These are phyloP conservation scores for Melitaea cinxia DNA, from an alignment of 1,140 invertebrate genomes.

Conservation along the genomic window DNA sequence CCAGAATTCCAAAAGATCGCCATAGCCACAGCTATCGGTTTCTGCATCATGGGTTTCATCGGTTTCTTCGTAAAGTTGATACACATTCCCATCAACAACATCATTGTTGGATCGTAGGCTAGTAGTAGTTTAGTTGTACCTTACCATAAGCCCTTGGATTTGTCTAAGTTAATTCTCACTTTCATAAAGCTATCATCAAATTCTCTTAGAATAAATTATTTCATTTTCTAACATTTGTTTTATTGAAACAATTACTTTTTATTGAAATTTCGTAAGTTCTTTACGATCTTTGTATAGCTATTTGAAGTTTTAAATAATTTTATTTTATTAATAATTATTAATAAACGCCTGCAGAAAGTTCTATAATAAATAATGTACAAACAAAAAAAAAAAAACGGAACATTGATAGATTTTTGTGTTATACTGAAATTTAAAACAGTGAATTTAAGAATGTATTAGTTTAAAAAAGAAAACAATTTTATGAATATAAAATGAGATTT, in stretches of 20 bases:
- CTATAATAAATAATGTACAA: no score
- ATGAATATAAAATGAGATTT: no score
- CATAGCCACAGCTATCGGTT: constrained; percentile 99
- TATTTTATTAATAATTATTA: no score
- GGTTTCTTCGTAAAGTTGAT: constrained; percentile 99
- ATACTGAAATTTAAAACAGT: no score
- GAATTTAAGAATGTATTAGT: no score
- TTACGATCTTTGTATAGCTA: no score
- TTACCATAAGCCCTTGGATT: constrained; percentile 55
- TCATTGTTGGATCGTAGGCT: constrained; percentile 93
- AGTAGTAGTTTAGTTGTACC: constrained; percentile 53
- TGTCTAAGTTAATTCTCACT: constrained; percentile 64
- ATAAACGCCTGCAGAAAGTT: no score
- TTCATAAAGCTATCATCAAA: constrained; percentile 48
- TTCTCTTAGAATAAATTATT: constrained; percentile 73
- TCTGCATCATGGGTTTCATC: constrained; percentile 99
- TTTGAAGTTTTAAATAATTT: no score
- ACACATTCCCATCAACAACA: constrained; percentile 99
- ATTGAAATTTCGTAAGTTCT: no score
- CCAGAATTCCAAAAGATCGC: constrained; percentile 99
- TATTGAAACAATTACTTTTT: not conserved
- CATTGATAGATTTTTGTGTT: no score
- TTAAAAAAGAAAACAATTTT: no score
- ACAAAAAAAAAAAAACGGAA: no score
- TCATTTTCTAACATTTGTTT: constrained; percentile 47